Evolutionary conservation across 2,797 vertebrate species (phyloP), one percentile per base, ranked within the genome.

Genomic region (Netta rufina): DNA sequence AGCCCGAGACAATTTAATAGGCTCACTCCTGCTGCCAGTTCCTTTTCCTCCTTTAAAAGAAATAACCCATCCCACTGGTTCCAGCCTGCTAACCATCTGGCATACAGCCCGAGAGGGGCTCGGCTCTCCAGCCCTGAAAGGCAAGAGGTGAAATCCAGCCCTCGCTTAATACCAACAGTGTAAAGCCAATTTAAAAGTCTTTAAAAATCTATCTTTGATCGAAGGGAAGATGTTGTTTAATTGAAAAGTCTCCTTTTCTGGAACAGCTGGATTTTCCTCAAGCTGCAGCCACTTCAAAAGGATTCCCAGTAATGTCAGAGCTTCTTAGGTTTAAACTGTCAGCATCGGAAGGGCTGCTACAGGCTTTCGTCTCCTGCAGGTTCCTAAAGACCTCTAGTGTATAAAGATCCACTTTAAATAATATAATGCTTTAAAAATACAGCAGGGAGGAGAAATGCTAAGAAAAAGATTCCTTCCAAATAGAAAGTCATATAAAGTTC

Each of bases 181-280:
- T 92, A 96, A 97, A 82, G 87, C 93, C 95, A 94, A 94, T 97
- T 95, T 96, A 95, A 96, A 97, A 96, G 92, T 93, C 90, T 97
- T 96, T 93, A 83, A 95, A 94, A 97, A 82, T 81, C 61, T 90
- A 95, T 96, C 93, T 97, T 95, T 97, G 94, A 97, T 96, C 28
- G 89, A 89, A 96, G 96, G 78, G 66, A 95, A 97, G 95, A 96
- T 89, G 92, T 91, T 93, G 79, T 96, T 96, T 97, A 95, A 93
- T 95, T 97, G 94, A 97, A 97, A 96, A 97, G 94, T 72, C 95
- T 94, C 74, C 90, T 96, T 97, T 96, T 90, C 80, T 92, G 84
- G 79, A 97, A 96, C 87, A 93, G 90, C 86, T 96, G 83, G 60
- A 92, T 87, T 96, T 95, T 95, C 79, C 90, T 92, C 93, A 86